These are phyloP conservation scores for Malacosoma neustria DNA, from an alignment of 2,888 invertebrate species.

Conservation along the genomic window DNA sequence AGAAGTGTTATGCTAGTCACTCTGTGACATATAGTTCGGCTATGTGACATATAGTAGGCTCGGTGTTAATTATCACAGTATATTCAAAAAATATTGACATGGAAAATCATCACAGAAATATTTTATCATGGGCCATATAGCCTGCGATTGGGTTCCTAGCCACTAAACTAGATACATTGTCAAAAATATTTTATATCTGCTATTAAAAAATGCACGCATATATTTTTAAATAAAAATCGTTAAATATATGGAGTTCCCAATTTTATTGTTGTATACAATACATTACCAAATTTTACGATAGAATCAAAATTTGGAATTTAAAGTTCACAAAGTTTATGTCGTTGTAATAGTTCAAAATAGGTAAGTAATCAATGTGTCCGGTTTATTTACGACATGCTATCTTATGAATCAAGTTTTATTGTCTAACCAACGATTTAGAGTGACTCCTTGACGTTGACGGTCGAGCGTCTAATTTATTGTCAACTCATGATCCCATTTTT, in stretches of 20 bases:
- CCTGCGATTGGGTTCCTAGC: too few species aligned
- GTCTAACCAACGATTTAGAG: constrained; percentile 39
- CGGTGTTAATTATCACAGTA: too few species aligned
- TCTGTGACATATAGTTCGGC: too few species aligned
- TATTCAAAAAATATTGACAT: too few species aligned
- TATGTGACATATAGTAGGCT: too few species aligned
- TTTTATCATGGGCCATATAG: too few species aligned
- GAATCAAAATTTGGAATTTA: constrained; percentile 35
- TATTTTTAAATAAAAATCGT: too few species aligned
- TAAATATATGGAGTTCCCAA: constrained; percentile 27
- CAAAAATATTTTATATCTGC: too few species aligned
- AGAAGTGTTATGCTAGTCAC: too few species aligned
- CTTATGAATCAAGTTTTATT: constrained; percentile 57
- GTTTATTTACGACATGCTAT: constrained; percentile 47
- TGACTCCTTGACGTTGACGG: constrained; percentile 46
- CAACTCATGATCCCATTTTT: constrained; percentile 56
- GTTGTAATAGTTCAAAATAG: constrained; percentile 65
- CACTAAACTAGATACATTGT: too few species aligned
- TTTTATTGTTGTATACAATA: constrained; percentile 30
- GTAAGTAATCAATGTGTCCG: constrained; percentile 56
- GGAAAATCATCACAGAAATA: too few species aligned
- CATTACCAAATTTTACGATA: constrained; percentile 30
- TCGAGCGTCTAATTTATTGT: constrained; percentile 43
- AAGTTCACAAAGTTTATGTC: constrained; percentile 46
- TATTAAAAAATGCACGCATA: too few species aligned